Evolutionary conservation across 2,888 invertebrate species (phyloP), one percentile per base, ranked within the genome.

Genomic region (Iphiclides podalirius): DNA sequence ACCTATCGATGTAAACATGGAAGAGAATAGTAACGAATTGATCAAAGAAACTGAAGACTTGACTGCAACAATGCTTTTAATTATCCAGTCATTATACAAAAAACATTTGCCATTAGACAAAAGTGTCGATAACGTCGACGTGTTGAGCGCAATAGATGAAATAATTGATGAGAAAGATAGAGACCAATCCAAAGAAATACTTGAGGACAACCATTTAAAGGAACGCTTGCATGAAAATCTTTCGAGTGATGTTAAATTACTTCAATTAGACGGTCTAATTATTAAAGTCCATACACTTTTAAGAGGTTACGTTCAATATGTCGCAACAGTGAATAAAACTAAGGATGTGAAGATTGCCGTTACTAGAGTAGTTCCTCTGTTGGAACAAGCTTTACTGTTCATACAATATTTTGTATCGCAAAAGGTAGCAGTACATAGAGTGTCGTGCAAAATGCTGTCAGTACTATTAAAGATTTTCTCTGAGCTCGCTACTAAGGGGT

Each of bases 381-480:
- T 98, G 46, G 92, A 95, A 50, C 97, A 97, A 77, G 93, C 94
- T 41, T 79, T 91, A 38, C 72, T 94, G 13, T 86, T 97, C 39
- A 92, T 93, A 1, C 94, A 96, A 70, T 97, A 93, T 72, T 94
- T 95, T 63, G 74, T 97, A 3, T 92, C 93, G 0, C 94, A 95
- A 60, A 93, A 94, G 70, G 90, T 96, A 1, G 93, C 94, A 0
- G 91, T 94, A 0, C 95, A 96, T 66, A 91, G 96, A 60, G 90
- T 94, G 0, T 92, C 94, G 0, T 93, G 94, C 59, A 98, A 98
- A 84, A 92, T 98, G 85, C 85, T 95, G 4, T 95, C 95, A 0
- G 91, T 96, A 2, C 88, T 98, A 47, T 76, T 97, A 45, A 94
- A 93, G 53, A 93, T 97, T 9, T 98, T 98, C 75, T 92, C 94